Evolutionary conservation across 1,140 invertebrate species (phyloP), one percentile per base, ranked within the genome.

Genomic region (Amyelois transitella): DNA sequence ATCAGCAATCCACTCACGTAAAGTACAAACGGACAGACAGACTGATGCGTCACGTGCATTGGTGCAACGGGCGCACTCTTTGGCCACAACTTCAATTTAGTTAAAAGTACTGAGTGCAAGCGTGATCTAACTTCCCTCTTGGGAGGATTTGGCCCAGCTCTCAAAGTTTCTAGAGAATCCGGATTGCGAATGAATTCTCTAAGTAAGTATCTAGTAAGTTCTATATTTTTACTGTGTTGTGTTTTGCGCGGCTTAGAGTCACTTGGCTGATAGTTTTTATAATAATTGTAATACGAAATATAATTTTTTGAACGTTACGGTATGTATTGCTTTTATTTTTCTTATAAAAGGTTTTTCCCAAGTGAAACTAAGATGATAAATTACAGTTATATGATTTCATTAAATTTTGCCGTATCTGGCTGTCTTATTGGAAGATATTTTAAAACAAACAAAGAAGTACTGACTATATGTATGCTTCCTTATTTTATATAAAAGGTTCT

Each of bases 31-130:
- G 66, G 63, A 69, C 74, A 72, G 73, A 70, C 70, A 63, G 63
- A 64, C 56, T 69, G 73, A 76, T 75, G 72, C 69, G 78, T 81
- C 81, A 79, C 78, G 81, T 78, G 62, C 70, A 62, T 52, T 54
- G 43, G 44, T 49, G 43, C 32, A 38, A 38, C 32, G 32, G 32
- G 32, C 32, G 32, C 32, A 14, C 68, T 76, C 68, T 73, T 76
- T 74, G 64, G 62, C 64, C 66, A 60, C 69, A 76, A 81, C 73
- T 84, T 77, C 79, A 83, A 84, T 86, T 81, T 84, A 77, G 73
- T 81, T 86, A 80, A 86, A 82, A 86, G 80, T 86, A 64, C 64
- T 69, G 71, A 76, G 74, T 77, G 70, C 64, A 64, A 62, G 58
- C 60, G 71, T 73, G 80, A 74, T 81, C 69, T 70, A 77, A 73